Percentiles rank a stretch among this genome's conserved stretches.
Evolutionary conservation across 1,140 invertebrate genomes (phyloP).

Genomic region (Monochamus saltuarius): DNA sequence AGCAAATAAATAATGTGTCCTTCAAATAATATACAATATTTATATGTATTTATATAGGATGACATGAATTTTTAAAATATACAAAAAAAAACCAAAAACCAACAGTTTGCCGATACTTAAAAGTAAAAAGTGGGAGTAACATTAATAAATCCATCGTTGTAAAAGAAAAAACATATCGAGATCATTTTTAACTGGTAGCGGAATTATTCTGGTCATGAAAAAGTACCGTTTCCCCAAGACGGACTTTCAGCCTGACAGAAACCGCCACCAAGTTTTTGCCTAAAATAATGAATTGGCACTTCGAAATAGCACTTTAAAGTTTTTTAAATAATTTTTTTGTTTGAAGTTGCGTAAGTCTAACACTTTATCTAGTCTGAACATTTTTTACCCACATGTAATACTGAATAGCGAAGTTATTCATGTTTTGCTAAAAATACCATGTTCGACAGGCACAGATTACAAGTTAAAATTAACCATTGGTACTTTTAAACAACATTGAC

Average conservation of each 20-base stretch:
- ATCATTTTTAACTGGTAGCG: conserved; percentile 13
- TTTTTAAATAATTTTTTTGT: conserved; percentile 12
- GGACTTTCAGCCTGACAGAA: neutral
- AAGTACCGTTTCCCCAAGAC: conserved; percentile 1
- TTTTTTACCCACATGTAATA: conserved; percentile 41
- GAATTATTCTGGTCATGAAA: neutral
- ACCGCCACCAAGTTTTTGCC: conserved; percentile 24
- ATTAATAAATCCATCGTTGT: conserved; percentile 9
- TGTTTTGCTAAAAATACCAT: conserved; percentile 37
- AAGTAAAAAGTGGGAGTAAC: neutral
- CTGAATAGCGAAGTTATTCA: conserved; percentile 36
- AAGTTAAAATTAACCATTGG: conserved; percentile 47
- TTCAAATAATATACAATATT: conserved; percentile 39
- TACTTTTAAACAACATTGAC: conserved; percentile 45
- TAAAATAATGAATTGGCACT: conserved; percentile 48
- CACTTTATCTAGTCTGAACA: conserved; percentile 14
- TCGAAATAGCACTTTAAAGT: conserved; percentile 49
- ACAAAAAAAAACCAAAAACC: conserved; percentile 24
- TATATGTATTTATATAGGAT: conserved; percentile 11
- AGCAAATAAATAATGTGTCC: conserved; percentile 51
- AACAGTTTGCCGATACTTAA: neutral
- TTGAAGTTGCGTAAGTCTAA: conserved; percentile 14
- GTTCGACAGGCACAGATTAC: conserved; percentile 48
- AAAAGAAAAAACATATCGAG: conserved; percentile 22
- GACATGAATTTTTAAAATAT: conserved; percentile 19